Conservation (phyloP, 2,888 invertebrate genomes). For the Pristionchus exspectatus region DNA sequence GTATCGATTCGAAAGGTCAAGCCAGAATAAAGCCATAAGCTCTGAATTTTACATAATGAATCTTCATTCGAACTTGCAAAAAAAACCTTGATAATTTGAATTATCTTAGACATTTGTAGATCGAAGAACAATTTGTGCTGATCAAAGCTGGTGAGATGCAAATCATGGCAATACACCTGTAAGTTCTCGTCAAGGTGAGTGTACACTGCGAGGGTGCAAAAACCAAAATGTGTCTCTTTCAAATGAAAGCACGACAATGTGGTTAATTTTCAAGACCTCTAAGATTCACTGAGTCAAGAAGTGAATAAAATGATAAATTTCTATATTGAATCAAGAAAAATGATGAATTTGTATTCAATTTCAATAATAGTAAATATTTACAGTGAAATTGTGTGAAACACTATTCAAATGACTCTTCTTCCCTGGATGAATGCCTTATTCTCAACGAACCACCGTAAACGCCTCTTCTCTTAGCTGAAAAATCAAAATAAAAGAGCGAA, state of each 20-base stretch:
- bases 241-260: no score
- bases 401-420: not conserved
- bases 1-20: not conserved
- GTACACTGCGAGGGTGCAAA: not conserved
- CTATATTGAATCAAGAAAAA: no score
- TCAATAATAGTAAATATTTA: no score
- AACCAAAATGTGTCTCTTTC: not conserved
- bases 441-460: not conserved
- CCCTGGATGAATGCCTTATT: not conserved
- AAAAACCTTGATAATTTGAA: no score
- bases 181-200: not conserved
- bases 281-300: not conserved
- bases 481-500: not conserved
- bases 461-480: not conserved
- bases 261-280: no score
- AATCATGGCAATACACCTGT: not conserved
- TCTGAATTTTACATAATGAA: no score
- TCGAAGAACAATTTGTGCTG: no score
- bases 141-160: not conserved
- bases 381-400: not conserved
- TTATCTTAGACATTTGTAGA: no score
- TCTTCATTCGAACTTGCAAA: no score
- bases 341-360: no score
- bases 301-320: no score
- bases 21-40: not conserved